Evolutionary conservation across 2,113 vertebrate genomes (phyloP).

Genomic region (Carlito syrichta): DNA sequence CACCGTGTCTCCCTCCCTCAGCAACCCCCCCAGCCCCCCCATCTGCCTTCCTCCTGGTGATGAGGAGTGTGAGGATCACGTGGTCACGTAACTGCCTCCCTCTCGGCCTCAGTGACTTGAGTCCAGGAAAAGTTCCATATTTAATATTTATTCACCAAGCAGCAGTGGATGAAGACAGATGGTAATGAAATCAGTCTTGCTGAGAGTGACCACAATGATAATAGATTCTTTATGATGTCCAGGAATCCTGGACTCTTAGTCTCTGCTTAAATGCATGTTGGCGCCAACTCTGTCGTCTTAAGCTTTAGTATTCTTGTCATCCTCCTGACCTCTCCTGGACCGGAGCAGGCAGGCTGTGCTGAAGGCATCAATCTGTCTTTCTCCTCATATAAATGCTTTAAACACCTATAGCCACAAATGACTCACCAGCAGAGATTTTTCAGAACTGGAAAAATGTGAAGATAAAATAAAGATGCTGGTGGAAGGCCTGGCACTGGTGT

Average conservation of each 20-base stretch:
- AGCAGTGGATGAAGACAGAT: conserved; percentile 84
- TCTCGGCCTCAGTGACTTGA: conserved; percentile 75
- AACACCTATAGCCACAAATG: conserved; percentile 78
- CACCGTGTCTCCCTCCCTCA: conserved; percentile 4
- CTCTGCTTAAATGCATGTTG: conserved; percentile 83
- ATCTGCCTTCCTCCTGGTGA: not conserved
- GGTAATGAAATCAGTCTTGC: conserved; percentile 85
- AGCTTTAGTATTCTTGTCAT: conserved; percentile 80
- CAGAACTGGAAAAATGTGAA: conserved; percentile 13
- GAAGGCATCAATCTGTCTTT: conserved; percentile 85
- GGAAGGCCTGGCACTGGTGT: not conserved
- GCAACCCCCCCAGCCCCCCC: not conserved
- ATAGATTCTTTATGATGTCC: conserved; percentile 88
- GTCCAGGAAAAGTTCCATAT: conserved; percentile 82
- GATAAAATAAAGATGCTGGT: conserved; percentile 11
- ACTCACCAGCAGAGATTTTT: conserved; percentile 70
- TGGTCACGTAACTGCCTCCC: conserved; percentile 61
- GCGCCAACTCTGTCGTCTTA: conserved; percentile 81
- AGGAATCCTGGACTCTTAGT: conserved; percentile 84
- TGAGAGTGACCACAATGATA: conserved; percentile 86
- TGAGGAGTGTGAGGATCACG: conserved; percentile 38
- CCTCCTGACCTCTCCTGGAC: conserved; percentile 82
- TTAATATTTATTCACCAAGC: conserved; percentile 84
- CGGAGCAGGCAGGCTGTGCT: conserved; percentile 78
- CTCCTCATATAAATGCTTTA: conserved; percentile 79